These are phyloP conservation scores for Myodes glareolus DNA, from an alignment of 2,113 vertebrate genomes.

Conservation along the genomic window DNA sequence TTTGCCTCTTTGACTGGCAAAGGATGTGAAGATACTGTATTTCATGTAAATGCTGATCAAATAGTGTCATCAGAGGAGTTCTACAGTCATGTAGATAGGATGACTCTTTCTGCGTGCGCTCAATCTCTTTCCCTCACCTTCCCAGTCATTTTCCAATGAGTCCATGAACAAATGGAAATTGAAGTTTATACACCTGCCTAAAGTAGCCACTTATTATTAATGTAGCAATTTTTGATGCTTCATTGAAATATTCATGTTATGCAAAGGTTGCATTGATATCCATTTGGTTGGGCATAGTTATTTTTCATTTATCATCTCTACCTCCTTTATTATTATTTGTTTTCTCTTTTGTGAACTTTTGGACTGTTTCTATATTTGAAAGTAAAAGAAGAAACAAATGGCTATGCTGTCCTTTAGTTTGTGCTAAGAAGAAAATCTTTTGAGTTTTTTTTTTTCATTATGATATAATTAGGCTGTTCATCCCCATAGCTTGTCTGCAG, in stretches of 20 bases:
- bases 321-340: background rate
- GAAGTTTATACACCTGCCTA: background rate
- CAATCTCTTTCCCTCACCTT: background rate
- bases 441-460: background rate
- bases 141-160: background rate
- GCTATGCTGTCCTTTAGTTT: background rate
- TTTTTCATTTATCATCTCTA: background rate
- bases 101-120: background rate
- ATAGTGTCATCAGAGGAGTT: background rate
- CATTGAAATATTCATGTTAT: slow-evolving; percentile 7
- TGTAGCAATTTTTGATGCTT: background rate
- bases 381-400: background rate
- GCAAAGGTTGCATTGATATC: background rate
- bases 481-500: background rate
- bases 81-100: background rate
- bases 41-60: background rate
- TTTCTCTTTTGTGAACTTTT: slow-evolving; percentile 36
- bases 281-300: background rate
- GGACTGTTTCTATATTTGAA: slow-evolving; percentile 2
- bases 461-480: slow-evolving; percentile 25
- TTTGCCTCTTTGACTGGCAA: background rate
- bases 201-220: slow-evolving; percentile 44
- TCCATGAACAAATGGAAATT: background rate
- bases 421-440: background rate
- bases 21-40: background rate